These are phyloP conservation scores for Sebastes taczanowskii DNA, from an alignment of 2,797 vertebrate species.

Conservation along the genomic window DNA sequence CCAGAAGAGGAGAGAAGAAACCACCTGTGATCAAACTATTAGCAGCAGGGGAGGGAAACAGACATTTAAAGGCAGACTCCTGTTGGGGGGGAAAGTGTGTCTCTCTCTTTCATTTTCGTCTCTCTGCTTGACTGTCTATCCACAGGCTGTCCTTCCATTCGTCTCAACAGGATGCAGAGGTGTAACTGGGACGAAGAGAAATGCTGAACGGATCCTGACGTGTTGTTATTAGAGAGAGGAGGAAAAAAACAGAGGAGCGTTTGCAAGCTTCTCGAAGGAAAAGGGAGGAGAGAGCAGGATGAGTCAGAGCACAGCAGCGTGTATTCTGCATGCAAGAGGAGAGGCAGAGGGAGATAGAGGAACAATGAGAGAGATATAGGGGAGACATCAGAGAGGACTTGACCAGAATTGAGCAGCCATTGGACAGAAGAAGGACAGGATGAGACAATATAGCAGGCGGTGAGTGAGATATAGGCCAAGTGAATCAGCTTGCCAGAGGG, in stretches of 20 bases:
- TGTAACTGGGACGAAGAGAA: constrained; percentile 29
- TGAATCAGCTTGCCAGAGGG: constrained; percentile 62
- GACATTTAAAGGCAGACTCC: constrained; percentile 4
- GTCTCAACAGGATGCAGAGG: constrained; percentile 28
- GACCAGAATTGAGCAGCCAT: constrained; percentile 50
- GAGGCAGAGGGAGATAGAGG: constrained; percentile 46
- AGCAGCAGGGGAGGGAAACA: not conserved
- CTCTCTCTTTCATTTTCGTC: constrained; percentile 1
- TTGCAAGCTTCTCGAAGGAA: constrained; percentile 64
- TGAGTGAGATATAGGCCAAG: constrained; percentile 56
- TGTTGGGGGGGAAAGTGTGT: constrained; percentile 3
- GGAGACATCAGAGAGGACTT: not conserved
- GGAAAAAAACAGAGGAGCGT: constrained; percentile 10
- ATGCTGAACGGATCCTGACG: constrained; percentile 36
- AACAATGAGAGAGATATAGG: constrained; percentile 30
- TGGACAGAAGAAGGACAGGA: constrained; percentile 40
- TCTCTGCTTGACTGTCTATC: constrained; percentile 36
- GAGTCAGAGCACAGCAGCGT: constrained; percentile 70
- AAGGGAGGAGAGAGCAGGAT: constrained; percentile 65
- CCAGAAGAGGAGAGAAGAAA: constrained; percentile 1
- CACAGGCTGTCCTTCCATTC: constrained; percentile 39
- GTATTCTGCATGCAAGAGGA: constrained; percentile 58
- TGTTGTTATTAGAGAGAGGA: constrained; percentile 15
- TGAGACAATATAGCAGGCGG: constrained; percentile 40
- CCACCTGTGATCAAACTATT: constrained; percentile 26